phyloP scores from a whole-genome alignment of 2,888 invertebrate species.

The Busseola fusca region DNA sequence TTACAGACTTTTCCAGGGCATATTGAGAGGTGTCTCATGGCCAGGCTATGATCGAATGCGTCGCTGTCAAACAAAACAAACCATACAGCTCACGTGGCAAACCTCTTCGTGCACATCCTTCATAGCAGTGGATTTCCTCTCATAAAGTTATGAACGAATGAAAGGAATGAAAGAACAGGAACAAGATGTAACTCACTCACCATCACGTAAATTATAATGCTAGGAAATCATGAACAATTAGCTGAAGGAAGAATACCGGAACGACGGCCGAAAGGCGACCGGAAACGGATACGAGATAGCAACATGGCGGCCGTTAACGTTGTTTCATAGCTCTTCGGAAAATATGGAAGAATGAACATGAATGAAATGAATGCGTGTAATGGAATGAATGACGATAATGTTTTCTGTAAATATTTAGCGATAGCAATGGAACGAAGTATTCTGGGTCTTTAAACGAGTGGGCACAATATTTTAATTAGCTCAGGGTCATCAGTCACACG shows the following conservation, averaged over 20 bases:
- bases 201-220: constrained; percentile 40
- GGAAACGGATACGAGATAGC: constrained; percentile 70
- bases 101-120: background rate
- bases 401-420: background rate
- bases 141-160: constrained; percentile 26
- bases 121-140: background rate
- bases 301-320: constrained; percentile 60
- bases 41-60: background rate
- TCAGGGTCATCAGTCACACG: no score
- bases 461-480: no score
- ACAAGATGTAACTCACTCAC: constrained; percentile 47
- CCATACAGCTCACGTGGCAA: background rate
- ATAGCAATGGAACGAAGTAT: no score
- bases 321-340: constrained; percentile 44
- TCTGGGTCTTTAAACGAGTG: no score
- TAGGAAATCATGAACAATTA: constrained; percentile 65
- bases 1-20: background rate
- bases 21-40: no score
- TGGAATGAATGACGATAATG: background rate
- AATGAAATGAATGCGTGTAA: constrained; percentile 16
- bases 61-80: background rate
- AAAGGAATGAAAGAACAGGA: constrained; percentile 47
- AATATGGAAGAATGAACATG: constrained; percentile 43
- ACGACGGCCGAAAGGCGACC: constrained; percentile 58
- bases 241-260: constrained; percentile 66